Base-by-base conservation (phyloP, 2,888 invertebrate species). In the Drosophila phalerata region DNA sequence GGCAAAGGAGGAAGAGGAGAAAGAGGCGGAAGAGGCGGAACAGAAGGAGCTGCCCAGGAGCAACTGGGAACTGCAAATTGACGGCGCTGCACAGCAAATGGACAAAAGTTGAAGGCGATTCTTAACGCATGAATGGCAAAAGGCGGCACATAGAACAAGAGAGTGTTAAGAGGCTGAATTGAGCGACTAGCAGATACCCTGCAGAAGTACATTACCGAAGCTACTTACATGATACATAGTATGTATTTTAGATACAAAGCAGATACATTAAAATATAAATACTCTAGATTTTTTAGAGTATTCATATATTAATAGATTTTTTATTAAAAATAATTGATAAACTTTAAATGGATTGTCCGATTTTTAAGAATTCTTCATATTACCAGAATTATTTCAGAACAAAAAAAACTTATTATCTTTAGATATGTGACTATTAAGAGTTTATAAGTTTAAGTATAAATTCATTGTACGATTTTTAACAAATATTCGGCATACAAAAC, bases 41-140 rank as follows among this genome's bases (percentile, higher is more conserved):
- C 28, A 6, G 15, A 11, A 30, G n/a, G 37, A n/a, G n/a, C 45
- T 38, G 43, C 22, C 34, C 60, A 55, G 53, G 43, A 64, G 62
- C 57, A 30, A 51, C 42, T 48, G 42, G 28, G 28, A 30, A 61
- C 73, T 72, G 88, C 82, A 76, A 87, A 88, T 81, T 81, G 85
- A 81, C 81, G 88, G 79, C 85, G 78, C 84, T 83, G 83, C 77
- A 64, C 77, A 62, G 68, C 61, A 53, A 64, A 83, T 73, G 79
- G 73, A 76, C 68, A 76, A 81, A 81, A 80, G 75, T 86, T 71
- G 57, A 37, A 65, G 77, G 71, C 76, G 67, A 86, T 81, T 75
- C 81, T 89, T 80, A 89, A 86, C 85, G 89, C 85, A 86, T 86
- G 89, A 85, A 85, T 85, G 83, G 69, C 75, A 71, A 69, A 69